These are phyloP conservation scores for Serilophus lunatus DNA, from an alignment of 2,113 vertebrate genomes.

Conservation along the genomic window DNA sequence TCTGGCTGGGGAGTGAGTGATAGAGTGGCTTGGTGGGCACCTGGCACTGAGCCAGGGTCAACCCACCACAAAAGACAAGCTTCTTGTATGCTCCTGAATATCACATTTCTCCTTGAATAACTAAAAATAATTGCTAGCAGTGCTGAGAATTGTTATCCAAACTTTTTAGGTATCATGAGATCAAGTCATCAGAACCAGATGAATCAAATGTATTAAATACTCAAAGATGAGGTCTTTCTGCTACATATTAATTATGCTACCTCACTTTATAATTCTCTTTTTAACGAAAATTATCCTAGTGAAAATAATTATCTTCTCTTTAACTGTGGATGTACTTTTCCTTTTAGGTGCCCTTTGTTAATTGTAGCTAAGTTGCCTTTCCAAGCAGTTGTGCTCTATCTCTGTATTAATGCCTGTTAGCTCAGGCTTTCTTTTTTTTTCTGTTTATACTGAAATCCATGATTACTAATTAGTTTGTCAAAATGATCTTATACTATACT, in stretches of 20 bases:
- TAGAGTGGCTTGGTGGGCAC: neutral
- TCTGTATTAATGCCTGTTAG: neutral
- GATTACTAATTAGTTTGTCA: neutral
- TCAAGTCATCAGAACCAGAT: neutral
- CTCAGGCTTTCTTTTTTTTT: neutral
- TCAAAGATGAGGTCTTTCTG: neutral
- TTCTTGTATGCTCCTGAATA: neutral
- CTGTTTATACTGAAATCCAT: neutral
- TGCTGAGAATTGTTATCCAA: neutral
- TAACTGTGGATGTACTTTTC: neutral
- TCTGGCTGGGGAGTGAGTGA: neutral
- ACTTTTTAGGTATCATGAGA: accelerated
- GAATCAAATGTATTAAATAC: neutral
- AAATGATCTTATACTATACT: neutral
- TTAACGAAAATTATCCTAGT: neutral
- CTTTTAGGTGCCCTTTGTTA: neutral
- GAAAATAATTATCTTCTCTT: neutral
- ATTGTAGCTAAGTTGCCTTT: neutral
- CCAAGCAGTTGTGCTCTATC: neutral
- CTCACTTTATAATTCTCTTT: neutral
- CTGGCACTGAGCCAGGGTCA: no score
- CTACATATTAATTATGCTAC: neutral
- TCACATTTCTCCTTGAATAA: neutral
- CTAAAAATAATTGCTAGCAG: neutral
- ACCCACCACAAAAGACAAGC: neutral